These are phyloP conservation scores for Paradisaea rubra DNA, from an alignment of 2,113 vertebrate genomes.

Conservation along the genomic window DNA sequence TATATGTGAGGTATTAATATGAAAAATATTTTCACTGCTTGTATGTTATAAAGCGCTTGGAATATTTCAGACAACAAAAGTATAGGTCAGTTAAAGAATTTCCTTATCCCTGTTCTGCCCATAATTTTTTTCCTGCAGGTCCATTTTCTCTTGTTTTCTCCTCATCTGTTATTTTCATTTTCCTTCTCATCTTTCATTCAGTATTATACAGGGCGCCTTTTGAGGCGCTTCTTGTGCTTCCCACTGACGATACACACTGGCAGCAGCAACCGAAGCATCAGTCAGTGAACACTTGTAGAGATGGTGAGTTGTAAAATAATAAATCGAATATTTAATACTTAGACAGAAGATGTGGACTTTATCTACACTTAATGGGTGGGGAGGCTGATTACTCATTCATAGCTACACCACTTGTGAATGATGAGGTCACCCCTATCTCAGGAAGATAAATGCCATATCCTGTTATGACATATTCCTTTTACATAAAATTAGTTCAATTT, in stretches of 20 bases:
- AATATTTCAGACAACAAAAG: slow-evolving; percentile 3
- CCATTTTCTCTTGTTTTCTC: slow-evolving; percentile 30
- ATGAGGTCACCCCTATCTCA: slow-evolving; percentile 57
- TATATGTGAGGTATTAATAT: slow-evolving; percentile 48
- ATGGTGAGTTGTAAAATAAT: slow-evolving; percentile 52
- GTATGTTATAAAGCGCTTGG: slow-evolving; percentile 17
- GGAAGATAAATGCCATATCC: slow-evolving; percentile 59
- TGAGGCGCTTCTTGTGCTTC: slow-evolving; percentile 30
- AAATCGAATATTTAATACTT: slow-evolving; percentile 66
- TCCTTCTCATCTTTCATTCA: not conserved
- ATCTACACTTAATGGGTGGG: slow-evolving; percentile 44
- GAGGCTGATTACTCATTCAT: slow-evolving; percentile 60
- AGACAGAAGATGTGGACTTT: slow-evolving; percentile 51
- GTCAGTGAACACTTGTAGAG: slow-evolving; percentile 47
- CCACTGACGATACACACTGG: not conserved
- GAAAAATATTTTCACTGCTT: slow-evolving; percentile 40
- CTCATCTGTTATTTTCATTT: slow-evolving; percentile 33
- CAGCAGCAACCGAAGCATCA: slow-evolving; percentile 26
- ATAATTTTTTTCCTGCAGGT: not conserved
- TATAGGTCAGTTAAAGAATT: not conserved
- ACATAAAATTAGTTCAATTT: slow-evolving; percentile 65
- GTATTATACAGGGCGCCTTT: slow-evolving; percentile 3
- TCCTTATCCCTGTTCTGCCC: not conserved
- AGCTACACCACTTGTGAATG: slow-evolving; percentile 50
- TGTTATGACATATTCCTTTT: slow-evolving; percentile 56